Evolutionary conservation across 2,888 invertebrate species (phyloP).

Genomic region (Rhyacophila evoluta): DNA sequence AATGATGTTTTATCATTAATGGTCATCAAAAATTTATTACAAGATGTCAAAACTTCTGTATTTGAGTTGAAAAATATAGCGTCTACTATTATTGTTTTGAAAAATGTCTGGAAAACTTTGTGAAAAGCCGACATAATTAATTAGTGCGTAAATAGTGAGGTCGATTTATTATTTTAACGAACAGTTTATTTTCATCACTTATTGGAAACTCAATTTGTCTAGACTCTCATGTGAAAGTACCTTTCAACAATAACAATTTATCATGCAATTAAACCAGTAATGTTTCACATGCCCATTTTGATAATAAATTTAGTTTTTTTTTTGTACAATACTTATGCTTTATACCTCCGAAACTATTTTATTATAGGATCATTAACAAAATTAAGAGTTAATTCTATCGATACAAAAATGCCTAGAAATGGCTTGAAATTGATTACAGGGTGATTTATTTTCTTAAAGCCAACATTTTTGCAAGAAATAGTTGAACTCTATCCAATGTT

Average conservation of each 20-base stretch:
- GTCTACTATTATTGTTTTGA: background rate
- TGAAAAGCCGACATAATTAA: background rate
- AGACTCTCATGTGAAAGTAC: background rate
- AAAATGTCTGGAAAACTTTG: background rate
- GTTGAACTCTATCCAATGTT: background rate
- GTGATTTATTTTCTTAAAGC: constrained; percentile 38
- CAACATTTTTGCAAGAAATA: constrained; percentile 37
- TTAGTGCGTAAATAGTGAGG: background rate
- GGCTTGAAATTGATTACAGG: constrained; percentile 39
- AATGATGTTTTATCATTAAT: too few species aligned
- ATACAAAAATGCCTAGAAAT: background rate
- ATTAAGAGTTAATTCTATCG: background rate
- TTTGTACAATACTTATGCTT: background rate
- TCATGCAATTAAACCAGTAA: background rate
- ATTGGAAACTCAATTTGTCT: constrained; percentile 12
- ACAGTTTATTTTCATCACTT: background rate
- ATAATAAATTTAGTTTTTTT: background rate
- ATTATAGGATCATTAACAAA: background rate
- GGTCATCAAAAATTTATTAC: too few species aligned
- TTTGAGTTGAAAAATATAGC: background rate
- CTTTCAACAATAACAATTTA: background rate
- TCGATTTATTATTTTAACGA: background rate
- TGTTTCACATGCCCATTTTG: background rate
- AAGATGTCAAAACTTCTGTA: too few species aligned
- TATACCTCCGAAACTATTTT: background rate